A percentile compares a stretch with the other conserved stretches of the same genome.
Evolutionary conservation across 2,888 invertebrate genomes (phyloP).

Genomic region (Boloria selene): DNA sequence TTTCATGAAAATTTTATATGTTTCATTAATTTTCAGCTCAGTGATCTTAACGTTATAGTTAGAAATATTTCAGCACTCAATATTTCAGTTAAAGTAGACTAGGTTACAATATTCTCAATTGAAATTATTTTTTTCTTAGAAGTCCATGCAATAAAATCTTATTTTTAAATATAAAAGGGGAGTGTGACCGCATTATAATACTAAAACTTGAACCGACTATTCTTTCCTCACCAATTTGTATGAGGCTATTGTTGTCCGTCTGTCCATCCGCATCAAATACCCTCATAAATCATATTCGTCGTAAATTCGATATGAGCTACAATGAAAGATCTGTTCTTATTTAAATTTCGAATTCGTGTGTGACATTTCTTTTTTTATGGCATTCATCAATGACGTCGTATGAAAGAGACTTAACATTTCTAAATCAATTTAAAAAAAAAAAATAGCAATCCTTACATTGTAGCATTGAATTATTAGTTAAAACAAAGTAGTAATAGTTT

Average conservation of each 20-base stretch:
- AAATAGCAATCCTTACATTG: not conserved
- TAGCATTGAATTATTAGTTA: slow-evolving; percentile 38
- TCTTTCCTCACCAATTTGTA: slow-evolving; percentile 62
- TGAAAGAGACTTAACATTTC: slow-evolving; percentile 27
- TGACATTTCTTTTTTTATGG: slow-evolving; percentile 49
- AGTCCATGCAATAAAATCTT: slow-evolving; percentile 64
- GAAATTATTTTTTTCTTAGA: slow-evolving; percentile 53
- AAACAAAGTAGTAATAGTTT: slow-evolving; percentile 43
- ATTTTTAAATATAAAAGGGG: slow-evolving; percentile 55
- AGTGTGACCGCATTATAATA: slow-evolving; percentile 75
- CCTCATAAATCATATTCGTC: slow-evolving; percentile 79
- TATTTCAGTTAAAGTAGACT: too few species aligned
- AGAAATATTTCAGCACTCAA: too few species aligned
- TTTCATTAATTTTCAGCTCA: too few species aligned
- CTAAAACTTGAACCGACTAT: slow-evolving; percentile 66
- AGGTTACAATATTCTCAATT: too few species aligned
- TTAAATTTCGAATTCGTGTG: slow-evolving; percentile 60
- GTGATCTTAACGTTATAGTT: too few species aligned
- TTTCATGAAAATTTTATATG: too few species aligned
- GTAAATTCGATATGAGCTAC: slow-evolving; percentile 78
- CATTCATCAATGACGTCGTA: slow-evolving; percentile 29
- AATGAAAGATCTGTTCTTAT: slow-evolving; percentile 77
- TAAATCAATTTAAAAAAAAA: slow-evolving; percentile 5
- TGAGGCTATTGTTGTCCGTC: slow-evolving; percentile 72
- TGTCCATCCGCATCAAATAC: slow-evolving; percentile 78